Evolutionary conservation across 53 echinoderm and acorn worm species (phyloP).

Genomic region (Zoroaster sp.): DNA sequence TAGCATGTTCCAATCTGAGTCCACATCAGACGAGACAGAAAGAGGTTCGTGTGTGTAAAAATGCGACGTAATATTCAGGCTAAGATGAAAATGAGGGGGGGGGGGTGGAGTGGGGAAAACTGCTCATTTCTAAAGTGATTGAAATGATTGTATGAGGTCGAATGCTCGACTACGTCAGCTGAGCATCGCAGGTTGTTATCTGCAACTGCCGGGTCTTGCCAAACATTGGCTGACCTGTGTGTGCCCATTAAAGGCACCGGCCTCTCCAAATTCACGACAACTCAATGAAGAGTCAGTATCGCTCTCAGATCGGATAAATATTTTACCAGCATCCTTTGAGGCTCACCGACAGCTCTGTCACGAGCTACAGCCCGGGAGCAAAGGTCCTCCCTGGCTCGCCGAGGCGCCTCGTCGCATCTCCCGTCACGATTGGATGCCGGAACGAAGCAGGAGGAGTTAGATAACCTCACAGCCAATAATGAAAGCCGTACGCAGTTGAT

Average conservation of each 20-base stretch:
- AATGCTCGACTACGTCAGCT: not conserved
- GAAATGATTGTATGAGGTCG: constrained; percentile 17
- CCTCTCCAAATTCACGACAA: constrained; percentile 38
- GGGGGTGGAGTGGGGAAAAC: too few relatives aligned
- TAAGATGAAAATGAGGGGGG: not conserved
- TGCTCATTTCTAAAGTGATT: not conserved
- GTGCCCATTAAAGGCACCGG: constrained; percentile 57
- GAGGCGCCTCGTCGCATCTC: constrained; percentile 20
- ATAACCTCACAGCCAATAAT: not conserved
- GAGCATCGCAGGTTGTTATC: constrained; percentile 4
- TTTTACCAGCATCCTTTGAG: constrained; percentile 54
- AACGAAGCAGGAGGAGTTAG: not conserved
- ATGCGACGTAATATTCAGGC: not conserved
- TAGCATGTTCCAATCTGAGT: too few relatives aligned
- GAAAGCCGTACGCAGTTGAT: constrained; percentile 3
- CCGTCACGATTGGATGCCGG: not conserved
- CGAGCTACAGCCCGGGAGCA: constrained; percentile 32
- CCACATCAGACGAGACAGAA: too few relatives aligned
- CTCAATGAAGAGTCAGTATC: constrained; percentile 53
- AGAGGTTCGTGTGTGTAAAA: too few relatives aligned
- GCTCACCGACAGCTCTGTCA: constrained; percentile 12
- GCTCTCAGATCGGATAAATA: constrained; percentile 47
- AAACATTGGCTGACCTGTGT: constrained; percentile 53
- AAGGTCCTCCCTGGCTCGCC: constrained; percentile 21
- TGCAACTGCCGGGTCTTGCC: constrained; percentile 22